Base-by-base conservation (phyloP, 23 tunicate genomes). In the Trididemnum nubilum region DNA sequence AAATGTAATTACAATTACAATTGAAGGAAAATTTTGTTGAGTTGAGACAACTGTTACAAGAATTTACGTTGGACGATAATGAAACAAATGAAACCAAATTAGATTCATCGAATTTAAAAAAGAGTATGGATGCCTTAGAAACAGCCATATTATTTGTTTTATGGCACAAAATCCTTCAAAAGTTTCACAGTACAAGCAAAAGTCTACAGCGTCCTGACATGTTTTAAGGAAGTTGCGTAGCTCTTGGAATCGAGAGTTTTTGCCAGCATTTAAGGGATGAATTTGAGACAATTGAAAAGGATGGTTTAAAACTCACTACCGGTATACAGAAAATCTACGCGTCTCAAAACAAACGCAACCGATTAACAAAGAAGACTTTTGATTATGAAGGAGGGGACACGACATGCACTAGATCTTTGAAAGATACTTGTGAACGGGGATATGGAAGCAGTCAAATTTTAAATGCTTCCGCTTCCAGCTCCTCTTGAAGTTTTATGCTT, bases 11-110 rank as follows among this genome's bases (percentile, higher is more conserved):
- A n/a, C n/a, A n/a, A n/a, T n/a, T n/a, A n/a, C n/a, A n/a, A n/a
- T n/a, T n/a, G n/a, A 67, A 67, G 38, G 38, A 67, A 67, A 67
- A 67, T 67, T 67, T 33, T 67, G 74, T 67, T 33, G 74, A 67
- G 74, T 67, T 67, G 7, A 67, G 74, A 33, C 74, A 67, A 67
- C n/a, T 67, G 74, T 33, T 67, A 67, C 74, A 67, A 67, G 74
- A 67, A 30, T 67, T 67, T 67, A 33, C 7, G 74, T 67, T 67
- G 38, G 74, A 67, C 38, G 74, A 67, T 7, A 33, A 67, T 67
- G 74, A 67, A 67, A 67, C 74, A 30, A 67, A 67, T 33, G 74
- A 32, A 67, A 33, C 74, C 38, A 67, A 33, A 33, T 67, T 24
- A 33, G 74, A 31, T 33, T 31, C 38, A 67, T 67, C 74, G 74